Evolutionary conservation across 2,888 invertebrate species (phyloP).

Genomic region (Caenorhabditis virilis): DNA sequence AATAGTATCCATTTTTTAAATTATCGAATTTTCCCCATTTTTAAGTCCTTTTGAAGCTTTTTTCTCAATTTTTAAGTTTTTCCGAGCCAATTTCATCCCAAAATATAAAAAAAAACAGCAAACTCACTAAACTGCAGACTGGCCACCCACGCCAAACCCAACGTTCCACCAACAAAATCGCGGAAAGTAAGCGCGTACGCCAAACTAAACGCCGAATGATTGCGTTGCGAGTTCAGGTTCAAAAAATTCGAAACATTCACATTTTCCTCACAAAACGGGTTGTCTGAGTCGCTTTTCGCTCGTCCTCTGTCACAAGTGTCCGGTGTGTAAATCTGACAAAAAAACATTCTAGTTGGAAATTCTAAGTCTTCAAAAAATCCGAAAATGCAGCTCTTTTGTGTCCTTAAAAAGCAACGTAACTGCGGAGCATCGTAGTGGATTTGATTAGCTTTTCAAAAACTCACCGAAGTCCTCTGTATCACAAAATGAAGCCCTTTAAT

Average conservation of each 20-base stretch:
- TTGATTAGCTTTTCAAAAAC: too few relatives aligned
- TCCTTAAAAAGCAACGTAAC: too few relatives aligned
- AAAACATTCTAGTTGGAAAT: neutral
- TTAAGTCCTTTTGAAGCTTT: too few relatives aligned
- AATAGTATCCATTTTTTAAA: too few relatives aligned
- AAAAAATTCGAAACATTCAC: conserved; percentile 98
- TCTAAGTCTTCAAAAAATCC: neutral
- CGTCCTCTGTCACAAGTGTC: conserved; percentile 75
- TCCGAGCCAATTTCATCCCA: too few relatives aligned
- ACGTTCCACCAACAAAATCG: conserved; percentile 95
- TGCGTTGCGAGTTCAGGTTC: conserved; percentile 92
- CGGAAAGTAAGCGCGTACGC: conserved; percentile 97
- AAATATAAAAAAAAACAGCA: too few relatives aligned
- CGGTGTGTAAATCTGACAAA: conserved; percentile 84
- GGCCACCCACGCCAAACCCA: conserved; percentile 98
- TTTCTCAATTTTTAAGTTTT: too few relatives aligned
- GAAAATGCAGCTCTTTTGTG: too few relatives aligned
- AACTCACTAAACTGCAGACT: conserved; percentile 78
- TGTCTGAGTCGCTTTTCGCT: conserved; percentile 70
- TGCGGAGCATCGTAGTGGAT: too few relatives aligned
- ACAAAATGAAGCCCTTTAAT: conserved; percentile 95
- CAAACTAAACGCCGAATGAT: conserved; percentile 96
- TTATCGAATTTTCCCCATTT: too few relatives aligned
- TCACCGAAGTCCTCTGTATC: conserved; percentile 83
- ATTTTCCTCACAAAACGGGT: conserved; percentile 81